Conservation (phyloP, 2,797 vertebrate genomes). For the Rhinogobio ventralis region DNA sequence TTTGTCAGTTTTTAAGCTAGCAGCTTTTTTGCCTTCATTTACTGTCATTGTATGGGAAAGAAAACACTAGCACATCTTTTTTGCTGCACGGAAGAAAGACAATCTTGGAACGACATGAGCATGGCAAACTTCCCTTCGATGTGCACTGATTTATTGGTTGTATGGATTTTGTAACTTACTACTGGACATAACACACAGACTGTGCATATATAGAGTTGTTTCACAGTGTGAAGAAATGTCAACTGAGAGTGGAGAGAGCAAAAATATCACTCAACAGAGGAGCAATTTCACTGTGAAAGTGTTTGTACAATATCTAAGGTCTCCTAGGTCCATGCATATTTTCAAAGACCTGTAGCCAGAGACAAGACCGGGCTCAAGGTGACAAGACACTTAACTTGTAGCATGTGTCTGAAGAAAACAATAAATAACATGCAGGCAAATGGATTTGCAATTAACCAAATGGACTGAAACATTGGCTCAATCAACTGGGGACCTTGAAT, state of each 20-base stretch:
- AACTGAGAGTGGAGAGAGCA: neutral
- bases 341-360: neutral
- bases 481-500: slow-evolving; percentile 35
- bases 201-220: neutral
- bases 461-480: slow-evolving; percentile 50
- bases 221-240: neutral
- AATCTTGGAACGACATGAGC: neutral
- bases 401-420: slow-evolving; percentile 72
- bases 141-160: neutral
- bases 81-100: neutral
- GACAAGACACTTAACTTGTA: slow-evolving; percentile 69
- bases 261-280: neutral
- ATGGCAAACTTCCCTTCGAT: neutral
- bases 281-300: neutral
- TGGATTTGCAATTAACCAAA: slow-evolving; percentile 75
- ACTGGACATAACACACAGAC: neutral
- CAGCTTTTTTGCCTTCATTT: neutral
- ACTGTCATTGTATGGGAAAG: neutral
- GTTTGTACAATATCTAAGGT: neutral
- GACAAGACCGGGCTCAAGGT: slow-evolving; percentile 18
- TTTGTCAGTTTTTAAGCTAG: neutral
- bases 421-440: slow-evolving; percentile 70
- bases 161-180: neutral
- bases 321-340: neutral
- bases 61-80: neutral